These are phyloP conservation scores for Spinus olivaceus DNA, from an alignment of 2,797 vertebrate genomes.

Conservation along the genomic window DNA sequence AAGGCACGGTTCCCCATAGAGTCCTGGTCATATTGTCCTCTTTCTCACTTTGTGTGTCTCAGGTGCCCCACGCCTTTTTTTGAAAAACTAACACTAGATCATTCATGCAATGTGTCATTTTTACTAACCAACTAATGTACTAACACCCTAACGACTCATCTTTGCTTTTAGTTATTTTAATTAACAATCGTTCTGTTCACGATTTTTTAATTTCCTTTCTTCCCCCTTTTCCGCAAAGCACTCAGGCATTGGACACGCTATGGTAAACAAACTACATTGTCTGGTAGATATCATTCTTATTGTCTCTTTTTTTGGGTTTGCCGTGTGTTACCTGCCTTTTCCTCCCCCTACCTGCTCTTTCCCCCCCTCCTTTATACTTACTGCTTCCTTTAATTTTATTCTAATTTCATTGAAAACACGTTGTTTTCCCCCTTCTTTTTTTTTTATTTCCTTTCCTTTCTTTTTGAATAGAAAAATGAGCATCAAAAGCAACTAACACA, in stretches of 20 bases:
- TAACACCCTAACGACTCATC: conserved; percentile 98
- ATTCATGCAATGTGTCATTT: conserved; percentile 95
- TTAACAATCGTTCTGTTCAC: conserved; percentile 87
- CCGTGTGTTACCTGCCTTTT: conserved; percentile 85
- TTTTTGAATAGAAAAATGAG: conserved; percentile 44
- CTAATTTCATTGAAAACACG: conserved; percentile 82
- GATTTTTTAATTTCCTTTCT: conserved; percentile 92
- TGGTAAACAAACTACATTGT: conserved; percentile 99
- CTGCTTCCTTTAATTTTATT: conserved; percentile 68
- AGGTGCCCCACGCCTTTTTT: conserved; percentile 80
- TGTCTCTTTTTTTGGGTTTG: conserved; percentile 96
- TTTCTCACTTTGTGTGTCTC: conserved; percentile 80
- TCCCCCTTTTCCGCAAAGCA: conserved; percentile 95
- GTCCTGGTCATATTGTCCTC: conserved; percentile 77
- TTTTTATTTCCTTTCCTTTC: conserved; percentile 32
- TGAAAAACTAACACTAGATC: conserved; percentile 90
- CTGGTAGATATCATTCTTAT: conserved; percentile 98
- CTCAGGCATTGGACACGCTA: conserved; percentile 92
- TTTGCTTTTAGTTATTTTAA: conserved; percentile 93
- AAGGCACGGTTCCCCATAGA: conserved; percentile 66
- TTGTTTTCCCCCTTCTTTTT: conserved; percentile 59
- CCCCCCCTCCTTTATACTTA: conserved; percentile 59
- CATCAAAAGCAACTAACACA: conserved; percentile 82
- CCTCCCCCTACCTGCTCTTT: conserved; percentile 55
- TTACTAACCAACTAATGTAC: conserved; percentile 98